Evolutionary conservation across 2,113 vertebrate species (phyloP).

Genomic region (Numida meleagris): DNA sequence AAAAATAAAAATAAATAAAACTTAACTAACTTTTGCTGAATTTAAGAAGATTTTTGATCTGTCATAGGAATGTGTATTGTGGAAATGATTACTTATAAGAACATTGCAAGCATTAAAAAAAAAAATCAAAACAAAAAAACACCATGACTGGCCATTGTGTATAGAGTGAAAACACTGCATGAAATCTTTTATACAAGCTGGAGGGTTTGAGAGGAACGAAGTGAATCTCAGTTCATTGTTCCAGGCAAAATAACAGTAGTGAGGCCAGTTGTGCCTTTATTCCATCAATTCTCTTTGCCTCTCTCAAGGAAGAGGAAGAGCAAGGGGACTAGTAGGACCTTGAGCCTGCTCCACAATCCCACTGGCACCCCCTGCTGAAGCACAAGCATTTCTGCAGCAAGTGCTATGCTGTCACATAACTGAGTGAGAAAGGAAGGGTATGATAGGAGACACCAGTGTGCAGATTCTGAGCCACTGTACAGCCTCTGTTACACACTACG

Average conservation of each 20-base stretch:
- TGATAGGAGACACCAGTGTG: fast-evolving
- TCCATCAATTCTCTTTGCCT: neutral
- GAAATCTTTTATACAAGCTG: neutral
- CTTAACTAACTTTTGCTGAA: neutral
- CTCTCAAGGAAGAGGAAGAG: neutral
- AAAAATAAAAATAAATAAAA: neutral
- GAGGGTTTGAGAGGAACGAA: neutral
- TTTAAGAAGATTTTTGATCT: neutral
- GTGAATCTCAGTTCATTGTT: neutral
- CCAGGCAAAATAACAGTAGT: neutral
- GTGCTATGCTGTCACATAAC: fast-evolving
- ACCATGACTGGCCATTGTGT: neutral
- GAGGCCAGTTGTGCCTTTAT: neutral
- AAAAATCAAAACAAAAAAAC: neutral
- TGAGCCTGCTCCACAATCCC: neutral
- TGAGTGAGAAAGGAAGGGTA: neutral
- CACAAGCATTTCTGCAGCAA: neutral
- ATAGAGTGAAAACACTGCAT: neutral
- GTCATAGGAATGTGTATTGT: neutral
- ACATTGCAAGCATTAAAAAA: neutral
- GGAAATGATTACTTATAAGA: neutral
- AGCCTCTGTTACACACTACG: neutral
- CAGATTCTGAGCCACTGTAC: neutral
- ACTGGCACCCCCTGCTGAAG: neutral
- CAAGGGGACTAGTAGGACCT: fast-evolving